Conservation (phyloP, 2,888 invertebrate species). For the Drosophila fungiperda region DNA sequence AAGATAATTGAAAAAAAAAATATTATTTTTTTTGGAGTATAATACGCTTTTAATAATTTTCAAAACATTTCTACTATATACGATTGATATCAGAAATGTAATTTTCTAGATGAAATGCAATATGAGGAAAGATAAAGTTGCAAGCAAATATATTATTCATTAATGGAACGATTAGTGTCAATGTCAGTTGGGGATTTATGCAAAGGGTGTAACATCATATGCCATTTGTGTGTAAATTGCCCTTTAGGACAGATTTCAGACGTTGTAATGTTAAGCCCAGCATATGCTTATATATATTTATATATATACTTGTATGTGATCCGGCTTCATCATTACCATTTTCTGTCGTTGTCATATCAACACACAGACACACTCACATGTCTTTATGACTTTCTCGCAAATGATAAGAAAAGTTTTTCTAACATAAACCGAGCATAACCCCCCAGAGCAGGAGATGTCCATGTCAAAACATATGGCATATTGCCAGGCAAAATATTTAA, state of each 20-base stretch:
- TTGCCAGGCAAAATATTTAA: conserved; percentile 81
- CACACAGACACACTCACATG: conserved; percentile 25
- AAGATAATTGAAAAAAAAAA: neutral
- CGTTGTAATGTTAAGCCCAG: conserved; percentile 51
- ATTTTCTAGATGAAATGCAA: conserved; percentile 17
- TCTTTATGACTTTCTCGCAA: conserved; percentile 73
- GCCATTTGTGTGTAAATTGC: conserved; percentile 40
- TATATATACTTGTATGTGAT: conserved; percentile 19
- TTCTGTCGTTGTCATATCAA: conserved; percentile 65
- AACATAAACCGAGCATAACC: conserved; percentile 30
- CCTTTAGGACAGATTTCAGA: conserved; percentile 40
- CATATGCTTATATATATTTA: conserved; percentile 56
- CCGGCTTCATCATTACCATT: conserved; percentile 71
- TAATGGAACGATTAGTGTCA: conserved; percentile 12
- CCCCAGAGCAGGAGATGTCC: conserved; percentile 51
- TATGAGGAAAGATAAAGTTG: conserved; percentile 6
- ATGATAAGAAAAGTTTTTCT: conserved; percentile 77
- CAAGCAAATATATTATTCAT: conserved; percentile 21
- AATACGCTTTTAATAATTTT: neutral
- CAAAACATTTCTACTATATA: neutral
- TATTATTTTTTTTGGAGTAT: neutral
- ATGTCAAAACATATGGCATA: conserved; percentile 76
- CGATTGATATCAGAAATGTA: neutral
- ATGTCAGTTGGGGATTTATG: conserved; percentile 25
- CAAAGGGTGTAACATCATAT: conserved; percentile 5